Conservation (phyloP, 1,140 invertebrate species). For the Nymphalis io region DNA sequence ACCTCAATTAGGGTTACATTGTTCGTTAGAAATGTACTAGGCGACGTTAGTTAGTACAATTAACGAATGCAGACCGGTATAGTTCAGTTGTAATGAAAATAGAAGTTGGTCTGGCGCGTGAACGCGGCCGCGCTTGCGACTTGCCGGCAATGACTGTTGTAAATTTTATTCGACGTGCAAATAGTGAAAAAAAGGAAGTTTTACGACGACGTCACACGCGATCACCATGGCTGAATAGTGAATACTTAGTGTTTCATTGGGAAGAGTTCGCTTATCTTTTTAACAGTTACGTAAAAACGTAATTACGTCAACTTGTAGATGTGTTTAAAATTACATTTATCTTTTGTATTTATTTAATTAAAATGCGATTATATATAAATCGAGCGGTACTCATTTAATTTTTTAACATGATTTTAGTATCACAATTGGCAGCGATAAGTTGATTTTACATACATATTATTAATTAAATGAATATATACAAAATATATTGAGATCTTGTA, state of each 20-base stretch:
- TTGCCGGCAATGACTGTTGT: constrained; percentile 51
- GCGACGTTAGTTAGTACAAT: constrained; percentile 16
- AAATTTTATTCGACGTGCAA: constrained; percentile 63
- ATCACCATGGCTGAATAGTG: constrained; percentile 55
- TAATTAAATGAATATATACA: too few species aligned
- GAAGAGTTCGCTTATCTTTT: constrained; percentile 16
- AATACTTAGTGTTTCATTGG: constrained; percentile 16
- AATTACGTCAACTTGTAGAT: not conserved
- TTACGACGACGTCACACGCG: constrained; percentile 65
- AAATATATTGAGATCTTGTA: not conserved
- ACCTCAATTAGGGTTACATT: constrained; percentile 34
- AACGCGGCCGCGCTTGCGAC: constrained; percentile 55
- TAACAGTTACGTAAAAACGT: constrained; percentile 4
- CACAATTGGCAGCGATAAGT: not conserved
- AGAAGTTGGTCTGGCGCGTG: constrained; percentile 30
- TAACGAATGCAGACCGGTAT: constrained; percentile 35
- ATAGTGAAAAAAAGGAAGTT: constrained; percentile 67
- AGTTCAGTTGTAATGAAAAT: constrained; percentile 46
- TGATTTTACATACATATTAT: not conserved
- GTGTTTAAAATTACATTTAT: not conserved
- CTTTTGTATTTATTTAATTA: not conserved
- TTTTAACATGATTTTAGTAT: not conserved
- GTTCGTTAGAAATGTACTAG: constrained; percentile 21
- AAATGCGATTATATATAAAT: not conserved
- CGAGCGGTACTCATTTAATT: not conserved